phyloP scores from a whole-genome alignment of 2,113 vertebrate species.

The Anguilla japonica region DNA sequence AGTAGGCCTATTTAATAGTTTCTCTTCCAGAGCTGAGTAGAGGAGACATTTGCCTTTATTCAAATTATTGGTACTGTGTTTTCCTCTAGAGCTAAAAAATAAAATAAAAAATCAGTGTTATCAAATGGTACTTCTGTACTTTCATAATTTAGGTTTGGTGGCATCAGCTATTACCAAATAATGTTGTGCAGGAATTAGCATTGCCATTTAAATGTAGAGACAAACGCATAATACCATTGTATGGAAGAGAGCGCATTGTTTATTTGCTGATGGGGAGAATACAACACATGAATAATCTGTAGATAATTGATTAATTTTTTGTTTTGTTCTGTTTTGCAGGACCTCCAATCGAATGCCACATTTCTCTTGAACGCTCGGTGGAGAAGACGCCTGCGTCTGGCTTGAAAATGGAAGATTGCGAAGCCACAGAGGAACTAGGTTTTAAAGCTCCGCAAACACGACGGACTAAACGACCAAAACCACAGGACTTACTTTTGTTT shows the following conservation, averaged over 20 bases:
- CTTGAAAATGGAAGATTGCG: constrained; percentile 47
- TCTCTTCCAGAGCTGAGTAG: too few species aligned
- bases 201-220: not conserved
- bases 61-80: too few species aligned
- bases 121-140: too few species aligned
- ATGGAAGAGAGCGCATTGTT: not conserved
- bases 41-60: too few species aligned
- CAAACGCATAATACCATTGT: not conserved
- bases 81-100: too few species aligned
- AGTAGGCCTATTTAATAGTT: too few species aligned
- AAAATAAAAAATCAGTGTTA: too few species aligned
- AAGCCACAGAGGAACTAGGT: constrained; percentile 39
- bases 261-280: not conserved
- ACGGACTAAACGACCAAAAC: constrained; percentile 55
- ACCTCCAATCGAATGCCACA: constrained; percentile 66
- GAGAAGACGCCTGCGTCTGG: constrained; percentile 16
- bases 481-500: constrained; percentile 29
- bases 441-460: constrained; percentile 43
- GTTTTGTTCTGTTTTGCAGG: constrained; percentile 51
- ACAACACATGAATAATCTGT: too few species aligned
- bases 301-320: too few species aligned
- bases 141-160: not conserved
- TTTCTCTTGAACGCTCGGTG: constrained; percentile 57
- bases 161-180: not conserved
- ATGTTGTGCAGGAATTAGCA: not conserved